Base-by-base conservation (phyloP, 2,888 invertebrate species). In the Drepana falcataria region DNA sequence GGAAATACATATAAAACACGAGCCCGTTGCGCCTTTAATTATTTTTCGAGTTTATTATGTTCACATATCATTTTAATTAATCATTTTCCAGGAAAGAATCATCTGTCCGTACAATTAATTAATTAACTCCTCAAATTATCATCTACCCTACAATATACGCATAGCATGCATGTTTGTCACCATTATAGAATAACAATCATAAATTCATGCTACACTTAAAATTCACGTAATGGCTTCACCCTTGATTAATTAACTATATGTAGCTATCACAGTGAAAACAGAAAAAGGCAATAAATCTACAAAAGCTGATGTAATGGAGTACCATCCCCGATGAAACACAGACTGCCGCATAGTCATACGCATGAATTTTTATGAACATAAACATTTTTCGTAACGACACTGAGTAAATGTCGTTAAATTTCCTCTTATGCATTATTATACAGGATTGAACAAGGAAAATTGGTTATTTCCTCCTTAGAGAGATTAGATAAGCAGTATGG, bases 291-390 rank as follows among this genome's bases (percentile, higher is more conserved):
- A 35, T 6, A 49, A 48, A 47, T 53, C 48, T 33, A 37, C 48
- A 37, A 53, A n/a, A 35, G 2, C 35, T 35, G 21, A n/a, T 35
- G 35, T 21, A 35, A 35, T 47, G 48, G 48, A 48, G 48, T 37
- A 37, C 35, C 44, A 44, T 52, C 35, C 7, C 35, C 33, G 34
- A 34, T 53, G 48, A 59, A 63, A 65, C 63, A 66, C 59, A 54
- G 54, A 48, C 53, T 53, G 58, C 52, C 53, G 40, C 59, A 60
- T 48, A 65, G 48, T 56, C 21, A 48, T 59, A 64, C 53, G 56
- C 58, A 66, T 65, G 65, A 60, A 64, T 70, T 66, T 73, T 71
- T 68, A 68, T 64, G 65, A 59, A 60, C 64, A 56, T 64, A 66
- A 65, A 66, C 52, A 66, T 68, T 64, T 66, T 64, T 64, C 53